Percentiles rank a stretch among this genome's conserved stretches.
Conservation (phyloP, 2,888 invertebrate species). For the Anorthoa munda region DNA sequence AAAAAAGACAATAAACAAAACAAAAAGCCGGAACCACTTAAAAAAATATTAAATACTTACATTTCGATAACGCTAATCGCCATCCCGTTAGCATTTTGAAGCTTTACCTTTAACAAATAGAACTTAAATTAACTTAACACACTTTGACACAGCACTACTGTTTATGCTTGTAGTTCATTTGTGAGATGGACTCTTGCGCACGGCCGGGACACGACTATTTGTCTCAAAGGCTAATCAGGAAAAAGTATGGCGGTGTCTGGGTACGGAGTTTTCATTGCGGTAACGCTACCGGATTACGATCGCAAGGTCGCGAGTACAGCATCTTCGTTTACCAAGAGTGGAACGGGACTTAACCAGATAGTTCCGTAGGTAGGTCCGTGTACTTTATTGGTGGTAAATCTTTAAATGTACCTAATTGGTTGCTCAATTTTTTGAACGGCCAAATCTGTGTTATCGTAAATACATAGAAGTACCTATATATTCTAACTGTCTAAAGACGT, state of each 20-base stretch:
- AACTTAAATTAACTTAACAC: constrained; percentile 52
- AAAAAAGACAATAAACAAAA: not conserved
- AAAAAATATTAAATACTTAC: constrained; percentile 77
- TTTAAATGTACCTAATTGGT: not conserved
- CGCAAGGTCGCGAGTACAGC: constrained; percentile 64
- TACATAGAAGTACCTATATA: too few relatives aligned
- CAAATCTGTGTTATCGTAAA: not conserved
- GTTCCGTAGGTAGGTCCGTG: constrained; percentile 15
- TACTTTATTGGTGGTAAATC: not conserved
- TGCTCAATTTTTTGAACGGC: not conserved
- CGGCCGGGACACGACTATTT: constrained; percentile 73
- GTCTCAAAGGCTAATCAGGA: constrained; percentile 76
- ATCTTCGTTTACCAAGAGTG: constrained; percentile 58
- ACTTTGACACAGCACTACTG: constrained; percentile 44
- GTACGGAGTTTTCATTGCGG: constrained; percentile 72
- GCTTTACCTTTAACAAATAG: constrained; percentile 72
- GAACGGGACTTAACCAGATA: not conserved
- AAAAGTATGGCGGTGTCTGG: constrained; percentile 70
- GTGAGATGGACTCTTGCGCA: constrained; percentile 30
- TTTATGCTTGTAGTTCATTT: constrained; percentile 39
- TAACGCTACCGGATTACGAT: constrained; percentile 71
- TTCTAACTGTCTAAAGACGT: too few relatives aligned
- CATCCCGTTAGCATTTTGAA: constrained; percentile 87
- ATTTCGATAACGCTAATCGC: constrained; percentile 84
- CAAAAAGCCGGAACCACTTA: not conserved